phyloP scores from a whole-genome alignment of 2,888 invertebrate genomes.

The Sinhomidia bicolor region DNA sequence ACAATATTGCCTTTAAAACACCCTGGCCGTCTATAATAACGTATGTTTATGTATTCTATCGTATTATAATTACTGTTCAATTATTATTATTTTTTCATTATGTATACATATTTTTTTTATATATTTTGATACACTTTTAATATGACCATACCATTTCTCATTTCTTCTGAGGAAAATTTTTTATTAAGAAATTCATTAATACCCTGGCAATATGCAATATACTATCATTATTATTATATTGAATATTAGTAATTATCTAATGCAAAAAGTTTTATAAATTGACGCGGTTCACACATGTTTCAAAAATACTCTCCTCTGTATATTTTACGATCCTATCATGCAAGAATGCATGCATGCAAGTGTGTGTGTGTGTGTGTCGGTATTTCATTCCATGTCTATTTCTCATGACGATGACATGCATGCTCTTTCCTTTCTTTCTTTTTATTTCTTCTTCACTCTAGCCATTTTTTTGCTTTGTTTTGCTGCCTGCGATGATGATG shows the following conservation, averaged over 20 bases:
- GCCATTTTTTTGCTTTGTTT: conserved; percentile 33
- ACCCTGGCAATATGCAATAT: neutral
- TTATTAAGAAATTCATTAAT: neutral
- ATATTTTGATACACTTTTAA: neutral
- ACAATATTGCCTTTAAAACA: neutral
- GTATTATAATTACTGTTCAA: neutral
- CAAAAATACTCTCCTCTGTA: neutral
- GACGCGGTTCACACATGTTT: conserved; percentile 14
- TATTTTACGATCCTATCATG: too few relatives aligned
- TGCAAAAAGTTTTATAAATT: conserved; percentile 19
- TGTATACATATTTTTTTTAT: neutral
- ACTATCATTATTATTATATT: neutral
- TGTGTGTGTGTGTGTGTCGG: neutral
- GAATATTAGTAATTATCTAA: neutral
- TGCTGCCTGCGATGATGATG: conserved; percentile 22
- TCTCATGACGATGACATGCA: conserved; percentile 22
- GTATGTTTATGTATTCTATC: neutral
- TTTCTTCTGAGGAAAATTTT: too few relatives aligned
- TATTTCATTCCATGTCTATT: neutral
- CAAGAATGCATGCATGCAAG: conserved; percentile 39
- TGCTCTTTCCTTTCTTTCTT: conserved; percentile 53
- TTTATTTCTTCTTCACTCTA: neutral
- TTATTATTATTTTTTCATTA: neutral
- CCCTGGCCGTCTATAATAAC: neutral
- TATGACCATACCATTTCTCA: neutral